Evolutionary conservation across 1,140 invertebrate species (phyloP).

Genomic region (Lordiphosa collinella): DNA sequence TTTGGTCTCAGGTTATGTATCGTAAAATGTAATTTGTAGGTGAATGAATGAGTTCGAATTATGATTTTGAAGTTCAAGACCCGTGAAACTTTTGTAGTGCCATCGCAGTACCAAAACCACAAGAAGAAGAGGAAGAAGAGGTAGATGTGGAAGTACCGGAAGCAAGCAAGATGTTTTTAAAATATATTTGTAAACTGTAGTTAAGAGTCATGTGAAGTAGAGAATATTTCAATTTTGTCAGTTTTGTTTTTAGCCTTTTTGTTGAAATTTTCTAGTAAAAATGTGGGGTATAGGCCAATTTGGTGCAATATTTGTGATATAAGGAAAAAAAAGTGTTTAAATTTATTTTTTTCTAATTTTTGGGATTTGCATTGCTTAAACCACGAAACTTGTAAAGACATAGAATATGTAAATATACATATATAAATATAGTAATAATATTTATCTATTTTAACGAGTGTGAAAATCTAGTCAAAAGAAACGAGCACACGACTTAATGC

Average conservation of each 20-base stretch:
- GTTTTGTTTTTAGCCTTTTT: slow-evolving; percentile 25
- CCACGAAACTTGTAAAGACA: slow-evolving; percentile 16
- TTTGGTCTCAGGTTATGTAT: slow-evolving; percentile 21
- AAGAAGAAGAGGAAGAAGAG: slow-evolving; percentile 16
- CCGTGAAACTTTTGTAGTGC: slow-evolving; percentile 62
- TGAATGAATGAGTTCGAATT: slow-evolving; percentile 36
- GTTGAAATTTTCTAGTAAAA: slow-evolving; percentile 55
- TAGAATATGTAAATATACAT: slow-evolving; percentile 8
- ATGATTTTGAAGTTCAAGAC: slow-evolving; percentile 29
- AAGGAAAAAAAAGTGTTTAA: slow-evolving; percentile 31
- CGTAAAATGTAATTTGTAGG: slow-evolving; percentile 36
- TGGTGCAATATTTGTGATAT: slow-evolving; percentile 79
- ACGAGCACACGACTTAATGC: slow-evolving; percentile 17
- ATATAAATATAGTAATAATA: slow-evolving; percentile 1
- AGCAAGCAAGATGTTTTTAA: no score
- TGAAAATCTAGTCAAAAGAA: slow-evolving; percentile 68
- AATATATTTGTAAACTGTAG: slow-evolving; percentile 22
- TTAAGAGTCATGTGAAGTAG: slow-evolving; percentile 6
- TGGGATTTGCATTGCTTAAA: slow-evolving; percentile 12
- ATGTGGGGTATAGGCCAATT: slow-evolving; percentile 73
- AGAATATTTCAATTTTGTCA: slow-evolving; percentile 9
- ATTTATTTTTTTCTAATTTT: slow-evolving; percentile 13
- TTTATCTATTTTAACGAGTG: slow-evolving; percentile 45
- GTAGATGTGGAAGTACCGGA: not conserved
- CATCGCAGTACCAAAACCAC: slow-evolving; percentile 25